Conservation (phyloP, 2,797 vertebrate genomes). For the Halcyon leucocephala region DNA sequence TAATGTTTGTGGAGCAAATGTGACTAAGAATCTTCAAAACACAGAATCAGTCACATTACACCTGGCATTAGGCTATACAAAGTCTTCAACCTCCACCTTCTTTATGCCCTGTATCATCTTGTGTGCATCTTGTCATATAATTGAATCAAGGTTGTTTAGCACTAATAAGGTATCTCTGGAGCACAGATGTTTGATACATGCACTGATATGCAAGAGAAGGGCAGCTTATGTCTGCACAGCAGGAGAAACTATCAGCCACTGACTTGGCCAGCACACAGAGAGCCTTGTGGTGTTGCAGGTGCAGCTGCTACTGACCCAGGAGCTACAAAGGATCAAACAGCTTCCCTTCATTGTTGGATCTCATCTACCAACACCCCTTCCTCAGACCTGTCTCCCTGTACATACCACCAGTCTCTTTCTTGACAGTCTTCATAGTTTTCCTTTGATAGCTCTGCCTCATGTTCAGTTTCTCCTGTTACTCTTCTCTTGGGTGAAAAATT, state of each 20-base stretch:
- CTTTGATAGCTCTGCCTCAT: background rate
- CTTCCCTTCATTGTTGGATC: background rate
- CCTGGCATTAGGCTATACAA: background rate
- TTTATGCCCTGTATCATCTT: background rate
- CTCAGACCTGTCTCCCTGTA: background rate
- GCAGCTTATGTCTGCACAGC: background rate
- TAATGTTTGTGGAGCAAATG: background rate
- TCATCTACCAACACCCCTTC: background rate
- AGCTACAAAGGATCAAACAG: constrained; percentile 19
- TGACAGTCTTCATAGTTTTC: background rate
- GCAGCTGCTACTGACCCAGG: constrained; percentile 53
- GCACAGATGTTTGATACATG: constrained; percentile 46
- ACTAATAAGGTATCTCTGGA: constrained; percentile 51
- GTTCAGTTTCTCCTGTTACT: background rate
- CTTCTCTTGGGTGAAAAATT: background rate
- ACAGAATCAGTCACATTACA: background rate
- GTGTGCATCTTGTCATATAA: constrained; percentile 56
- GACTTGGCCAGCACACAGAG: background rate
- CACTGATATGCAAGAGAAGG: background rate
- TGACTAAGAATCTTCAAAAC: background rate
- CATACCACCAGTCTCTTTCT: background rate
- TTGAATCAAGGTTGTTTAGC: constrained; percentile 49
- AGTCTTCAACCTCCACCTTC: background rate
- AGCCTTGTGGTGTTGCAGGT: constrained; percentile 9
- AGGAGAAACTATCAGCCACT: background rate